phyloP scores from a whole-genome alignment of 2,113 vertebrate species.

The Sterrhoptilus dennistouni region DNA sequence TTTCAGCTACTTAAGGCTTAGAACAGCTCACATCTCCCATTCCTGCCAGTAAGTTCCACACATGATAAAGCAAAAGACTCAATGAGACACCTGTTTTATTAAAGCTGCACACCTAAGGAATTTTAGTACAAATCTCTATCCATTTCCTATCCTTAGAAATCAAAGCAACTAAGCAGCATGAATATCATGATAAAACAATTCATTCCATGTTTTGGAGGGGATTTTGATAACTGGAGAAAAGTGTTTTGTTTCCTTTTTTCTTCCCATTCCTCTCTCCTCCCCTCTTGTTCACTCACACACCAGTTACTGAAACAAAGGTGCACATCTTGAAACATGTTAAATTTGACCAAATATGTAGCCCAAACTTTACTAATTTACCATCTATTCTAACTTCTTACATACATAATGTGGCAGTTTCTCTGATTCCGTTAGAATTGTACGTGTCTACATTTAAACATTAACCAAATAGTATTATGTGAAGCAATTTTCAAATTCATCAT shows the following conservation, averaged over 20 bases:
- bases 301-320: not conserved
- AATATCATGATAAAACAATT: not conserved
- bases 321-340: not conserved
- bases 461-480: not conserved
- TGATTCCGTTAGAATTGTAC: not conserved
- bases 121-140: not conserved
- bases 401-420: not conserved
- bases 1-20: constrained; percentile 59
- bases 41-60: constrained; percentile 4
- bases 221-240: not conserved
- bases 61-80: not conserved
- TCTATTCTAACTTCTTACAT: not conserved
- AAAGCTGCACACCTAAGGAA: not conserved
- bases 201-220: not conserved
- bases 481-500: not conserved
- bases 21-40: constrained; percentile 26
- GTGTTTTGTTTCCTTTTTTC: not conserved
- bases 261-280: not conserved
- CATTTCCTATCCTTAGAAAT: not conserved
- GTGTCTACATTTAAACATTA: not conserved
- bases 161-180: not conserved
- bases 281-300: not conserved
- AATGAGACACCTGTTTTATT: not conserved
- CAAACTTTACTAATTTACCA: not conserved
- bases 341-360: not conserved